Evolutionary conservation across 1,140 invertebrate genomes (phyloP), one percentile per base, ranked within the genome.

Genomic region (Drosophila sp.): DNA sequence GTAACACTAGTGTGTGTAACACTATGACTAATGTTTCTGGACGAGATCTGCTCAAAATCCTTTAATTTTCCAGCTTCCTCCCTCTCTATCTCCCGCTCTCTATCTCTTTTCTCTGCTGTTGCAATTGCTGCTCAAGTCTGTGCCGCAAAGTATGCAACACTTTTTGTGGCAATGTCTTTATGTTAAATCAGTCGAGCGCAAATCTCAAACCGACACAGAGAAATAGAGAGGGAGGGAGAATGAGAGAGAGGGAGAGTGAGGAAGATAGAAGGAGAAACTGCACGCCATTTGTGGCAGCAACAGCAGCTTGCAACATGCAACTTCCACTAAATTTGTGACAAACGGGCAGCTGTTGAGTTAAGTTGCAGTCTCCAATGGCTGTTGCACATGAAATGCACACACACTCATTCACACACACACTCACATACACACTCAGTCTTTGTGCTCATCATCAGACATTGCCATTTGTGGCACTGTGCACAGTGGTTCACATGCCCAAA

Each of bases 251-350:
- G 27, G 16, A 43, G 45, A 41, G 14, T 9, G 1, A 16, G 43
- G 13, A 45, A 57, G 56, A n/a, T n/a, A n/a, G n/a, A n/a, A n/a
- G n/a, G n/a, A n/a, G n/a, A 62, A 76, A 78, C 65, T 74, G 80
- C 80, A 76, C 34, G 72, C 66, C 72, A 76, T 64, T 76, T 67
- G 66, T 27, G 56, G 41, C 77, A 71, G 67, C 43, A 72, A 21
- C 53, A 34, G 11, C 38, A 41, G 21, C 62, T 64, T 43, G 61
- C 56, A 61, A 34, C 32, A 56, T 73, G 51, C 66, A 71, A 41
- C 41, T 69, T 77, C 61, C 76, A 81, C 50, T 65, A 84, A 73
- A 74, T 73, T 69, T 80, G 81, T 79, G 81, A 86, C 80, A 80
- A 80, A 78, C 71, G 62, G 62, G 61, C 78, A 82, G 71, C 66